These are phyloP conservation scores for Drosophila bocki DNA, from an alignment of 1,140 invertebrate species.

Conservation along the genomic window DNA sequence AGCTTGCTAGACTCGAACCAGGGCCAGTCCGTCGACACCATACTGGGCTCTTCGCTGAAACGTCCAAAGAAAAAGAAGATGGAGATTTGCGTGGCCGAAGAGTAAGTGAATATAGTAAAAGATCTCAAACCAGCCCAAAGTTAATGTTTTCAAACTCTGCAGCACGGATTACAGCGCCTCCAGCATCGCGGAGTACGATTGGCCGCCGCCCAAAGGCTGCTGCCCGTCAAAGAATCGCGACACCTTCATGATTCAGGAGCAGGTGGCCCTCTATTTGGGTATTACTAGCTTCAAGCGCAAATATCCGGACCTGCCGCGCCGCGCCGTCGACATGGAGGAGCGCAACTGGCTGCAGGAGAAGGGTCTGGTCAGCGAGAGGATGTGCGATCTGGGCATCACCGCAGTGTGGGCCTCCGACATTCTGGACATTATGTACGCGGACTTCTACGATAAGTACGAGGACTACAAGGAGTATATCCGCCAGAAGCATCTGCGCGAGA, in stretches of 20 bases:
- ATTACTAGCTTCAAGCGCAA: constrained; percentile 98
- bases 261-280: constrained; percentile 94
- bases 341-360: constrained; percentile 94
- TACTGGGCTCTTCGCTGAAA: constrained; percentile 60
- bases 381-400: constrained; percentile 97
- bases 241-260: constrained; percentile 94
- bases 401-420: constrained; percentile 96
- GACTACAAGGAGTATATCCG: constrained; percentile 94
- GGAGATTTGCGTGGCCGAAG: constrained; percentile 90
- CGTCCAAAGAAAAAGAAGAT: constrained; percentile 89
- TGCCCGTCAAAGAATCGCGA: constrained; percentile 88
- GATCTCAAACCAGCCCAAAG: not conserved
- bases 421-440: constrained; percentile 96
- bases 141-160: not conserved
- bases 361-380: constrained; percentile 94
- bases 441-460: constrained; percentile 98
- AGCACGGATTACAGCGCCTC: constrained; percentile 91
- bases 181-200: constrained; percentile 97
- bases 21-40: constrained; percentile 64
- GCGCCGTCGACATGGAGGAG: constrained; percentile 95
- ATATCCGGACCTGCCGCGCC: constrained; percentile 94
- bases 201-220: constrained; percentile 90
- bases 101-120: constrained; percentile 74
- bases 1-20: constrained; percentile 78
- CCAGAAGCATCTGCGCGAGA: constrained; percentile 88